Percentiles rank a stretch among this genome's conserved stretches.
Conservation (phyloP, 30 jellyfish, hydroid and myxozoan species). For the Pelagia noctiluca region DNA sequence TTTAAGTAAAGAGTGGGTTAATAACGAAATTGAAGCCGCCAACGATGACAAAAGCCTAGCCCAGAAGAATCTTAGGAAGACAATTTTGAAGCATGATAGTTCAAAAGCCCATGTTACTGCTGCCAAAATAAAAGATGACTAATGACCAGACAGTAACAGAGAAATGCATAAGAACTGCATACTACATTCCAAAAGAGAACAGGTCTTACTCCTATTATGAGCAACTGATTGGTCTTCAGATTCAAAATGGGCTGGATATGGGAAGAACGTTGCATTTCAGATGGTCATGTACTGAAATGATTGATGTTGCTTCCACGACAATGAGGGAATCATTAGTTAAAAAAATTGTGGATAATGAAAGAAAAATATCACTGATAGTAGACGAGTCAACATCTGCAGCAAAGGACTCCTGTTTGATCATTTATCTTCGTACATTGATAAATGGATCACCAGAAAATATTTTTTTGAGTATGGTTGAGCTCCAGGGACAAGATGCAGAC, state of each 20-base stretch:
- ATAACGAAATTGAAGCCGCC: neutral
- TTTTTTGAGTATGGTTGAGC: constrained; percentile 34
- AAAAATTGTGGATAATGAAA: neutral
- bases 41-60: constrained; percentile 29
- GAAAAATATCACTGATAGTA: constrained; percentile 15
- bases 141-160: constrained; percentile 23
- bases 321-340: constrained; percentile 9
- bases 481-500: constrained; percentile 29
- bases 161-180: constrained; percentile 41
- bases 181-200: constrained; percentile 22
- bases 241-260: constrained; percentile 25
- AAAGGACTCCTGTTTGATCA: constrained; percentile 21
- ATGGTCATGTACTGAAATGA: constrained; percentile 38
- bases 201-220: constrained; percentile 30
- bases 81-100: constrained; percentile 37
- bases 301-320: constrained; percentile 9
- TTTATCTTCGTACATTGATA: constrained; percentile 24
- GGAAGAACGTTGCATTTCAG: constrained; percentile 33
- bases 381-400: constrained; percentile 48
- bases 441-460: constrained; percentile 25
- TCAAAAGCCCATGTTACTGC: constrained; percentile 25
- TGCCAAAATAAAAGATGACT: neutral
- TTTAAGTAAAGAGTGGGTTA: constrained; percentile 45
- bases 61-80: constrained; percentile 44
- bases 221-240: constrained; percentile 16